Base-by-base conservation (phyloP, 2,113 vertebrate species). In the Gavia stellata region DNA sequence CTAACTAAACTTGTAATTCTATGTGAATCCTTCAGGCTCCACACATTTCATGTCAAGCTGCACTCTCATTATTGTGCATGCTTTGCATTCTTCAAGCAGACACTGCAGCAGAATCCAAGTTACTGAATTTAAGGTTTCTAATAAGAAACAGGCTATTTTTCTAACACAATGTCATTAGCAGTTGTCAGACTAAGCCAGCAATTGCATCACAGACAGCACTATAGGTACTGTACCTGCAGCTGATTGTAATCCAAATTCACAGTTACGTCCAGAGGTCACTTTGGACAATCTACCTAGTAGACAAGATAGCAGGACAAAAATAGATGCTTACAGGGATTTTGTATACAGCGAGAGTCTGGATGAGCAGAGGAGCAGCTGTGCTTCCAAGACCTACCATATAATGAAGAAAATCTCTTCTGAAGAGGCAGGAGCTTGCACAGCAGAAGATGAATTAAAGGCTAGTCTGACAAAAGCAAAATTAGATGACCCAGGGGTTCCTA, bases 351-450 rank as follows among this genome's bases (percentile, higher is more conserved):
- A 81, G 55, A 77, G 44, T 26, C 50, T 84, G 67, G 82, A 83
- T 59, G 66, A 90, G 71, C 23, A 80, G 29, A 70, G 68, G 26
- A 94, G 63, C 83, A 94, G 95, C 75, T 94, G 82, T 86, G 88
- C 88, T 82, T 85, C 49, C 24, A 92, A 81, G 82, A 84, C 55
- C 61, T 63, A 71, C 24, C 26, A 78, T 13, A 81, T 91, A 91
- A 96, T 74, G 50, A 90, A 95, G 72, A 61, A 94, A 88, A 96
- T 93, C 68, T 93, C 88, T 81, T 92, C 74, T 71, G 79, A 93
- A 97, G 90, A 93, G 82, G 59, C 63, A 92, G 79, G 9, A 58
- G 38, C 92, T 71, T 81, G 61, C 74, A 94, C 85, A 88, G 88
- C 58, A 82, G 56, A 59, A 88, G 56, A 80, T 17, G 72, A 96